phyloP scores from a whole-genome alignment of 2,797 vertebrate species.

The Pangasius sanitwongsei region DNA sequence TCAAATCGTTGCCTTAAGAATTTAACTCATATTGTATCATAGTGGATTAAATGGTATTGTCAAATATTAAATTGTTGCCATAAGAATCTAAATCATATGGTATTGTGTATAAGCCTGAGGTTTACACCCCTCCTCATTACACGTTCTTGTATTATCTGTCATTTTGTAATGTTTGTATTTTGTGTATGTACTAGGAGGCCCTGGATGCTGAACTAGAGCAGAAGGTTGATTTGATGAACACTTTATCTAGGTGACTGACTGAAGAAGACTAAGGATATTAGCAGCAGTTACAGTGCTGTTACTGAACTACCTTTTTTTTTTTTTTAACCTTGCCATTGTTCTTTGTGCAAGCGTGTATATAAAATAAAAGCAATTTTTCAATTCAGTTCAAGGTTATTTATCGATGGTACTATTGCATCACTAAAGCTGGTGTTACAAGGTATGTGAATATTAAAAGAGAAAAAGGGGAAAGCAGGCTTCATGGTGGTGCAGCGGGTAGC shows the following conservation, averaged over 20 bases:
- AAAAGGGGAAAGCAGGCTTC: background rate
- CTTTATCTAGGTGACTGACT: constrained; percentile 46
- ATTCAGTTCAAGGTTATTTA: background rate
- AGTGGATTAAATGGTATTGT: background rate
- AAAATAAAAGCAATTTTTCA: constrained; percentile 33
- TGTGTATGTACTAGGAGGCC: constrained; percentile 68
- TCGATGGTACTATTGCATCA: background rate
- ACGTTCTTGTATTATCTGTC: background rate
- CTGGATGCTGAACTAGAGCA: constrained; percentile 78
- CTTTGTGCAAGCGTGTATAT: background rate
- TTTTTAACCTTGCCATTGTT: background rate
- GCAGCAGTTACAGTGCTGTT: background rate
- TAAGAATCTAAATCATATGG: background rate
- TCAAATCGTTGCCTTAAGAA: background rate
- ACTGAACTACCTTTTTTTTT: background rate
- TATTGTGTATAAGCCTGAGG: background rate
- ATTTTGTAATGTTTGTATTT: constrained; percentile 31
- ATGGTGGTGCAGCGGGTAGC: background rate
- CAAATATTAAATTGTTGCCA: background rate
- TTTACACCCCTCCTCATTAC: background rate
- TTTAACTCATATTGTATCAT: background rate
- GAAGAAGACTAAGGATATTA: background rate
- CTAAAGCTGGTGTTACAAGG: background rate
- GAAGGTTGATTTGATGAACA: constrained; percentile 70
- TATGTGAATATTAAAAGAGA: background rate